Percentiles rank a stretch among this genome's conserved stretches.
Conservation (phyloP, 2,113 vertebrate genomes). For the Rhinolophus ferrumequinum region DNA sequence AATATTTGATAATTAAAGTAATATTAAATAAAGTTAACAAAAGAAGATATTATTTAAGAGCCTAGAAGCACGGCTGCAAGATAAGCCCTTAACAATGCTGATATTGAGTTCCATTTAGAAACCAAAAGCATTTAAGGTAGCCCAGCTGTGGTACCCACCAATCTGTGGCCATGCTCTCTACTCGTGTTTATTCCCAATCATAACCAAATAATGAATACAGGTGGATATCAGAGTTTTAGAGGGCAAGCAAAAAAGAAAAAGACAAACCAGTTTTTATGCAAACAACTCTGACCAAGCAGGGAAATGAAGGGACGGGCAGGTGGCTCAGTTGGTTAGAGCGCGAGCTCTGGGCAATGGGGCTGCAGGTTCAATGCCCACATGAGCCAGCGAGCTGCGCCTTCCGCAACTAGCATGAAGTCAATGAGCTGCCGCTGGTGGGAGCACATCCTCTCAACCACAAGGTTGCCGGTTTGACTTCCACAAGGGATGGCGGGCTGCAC, state of each 20-base stretch:
- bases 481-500: too few species aligned
- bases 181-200: neutral
- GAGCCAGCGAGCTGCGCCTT: too few species aligned
- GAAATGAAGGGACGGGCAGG: too few species aligned
- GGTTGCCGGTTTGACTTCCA: too few species aligned
- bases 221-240: neutral
- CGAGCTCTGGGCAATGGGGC: too few species aligned
- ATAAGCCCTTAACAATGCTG: conserved; percentile 5
- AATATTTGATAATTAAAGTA: conserved; percentile 52
- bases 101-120: neutral
- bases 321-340: too few species aligned
- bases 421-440: too few species aligned
- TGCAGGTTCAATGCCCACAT: too few species aligned
- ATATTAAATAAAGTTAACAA: neutral
- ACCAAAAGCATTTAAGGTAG: neutral
- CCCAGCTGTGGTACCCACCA: neutral
- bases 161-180: neutral
- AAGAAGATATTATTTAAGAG: conserved; percentile 34
- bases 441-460: too few species aligned
- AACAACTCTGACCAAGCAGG: neutral
- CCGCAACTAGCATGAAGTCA: too few species aligned
- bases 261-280: neutral
- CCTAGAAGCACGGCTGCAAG: neutral
- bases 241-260: neutral
- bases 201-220: neutral